These are phyloP conservation scores for Montipora sp. DNA, from an alignment of 64 coral and sea anemone genomes.

Conservation along the genomic window DNA sequence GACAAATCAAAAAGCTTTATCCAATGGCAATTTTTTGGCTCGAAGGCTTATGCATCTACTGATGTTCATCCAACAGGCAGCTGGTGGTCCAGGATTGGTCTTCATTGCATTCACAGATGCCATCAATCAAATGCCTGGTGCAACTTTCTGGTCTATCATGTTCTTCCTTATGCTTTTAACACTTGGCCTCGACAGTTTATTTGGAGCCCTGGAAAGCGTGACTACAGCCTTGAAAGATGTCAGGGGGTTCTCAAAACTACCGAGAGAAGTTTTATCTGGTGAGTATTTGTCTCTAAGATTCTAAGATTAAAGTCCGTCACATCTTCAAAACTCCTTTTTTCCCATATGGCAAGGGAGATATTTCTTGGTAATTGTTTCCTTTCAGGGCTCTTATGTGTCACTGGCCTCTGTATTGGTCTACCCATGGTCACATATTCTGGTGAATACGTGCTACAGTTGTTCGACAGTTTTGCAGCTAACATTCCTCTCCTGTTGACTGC, in stretches of 20 bases:
- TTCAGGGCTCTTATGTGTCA: slow-evolving; percentile 81
- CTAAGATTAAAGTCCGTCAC: background rate
- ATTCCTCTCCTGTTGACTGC: slow-evolving; percentile 89
- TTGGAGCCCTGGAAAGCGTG: slow-evolving; percentile 91
- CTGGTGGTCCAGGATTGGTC: slow-evolving; percentile 85
- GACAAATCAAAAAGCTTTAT: too few species aligned
- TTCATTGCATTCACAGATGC: slow-evolving; percentile 98
- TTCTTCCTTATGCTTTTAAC: slow-evolving; percentile 94
- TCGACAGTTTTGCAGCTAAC: slow-evolving; percentile 93
- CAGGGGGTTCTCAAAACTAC: slow-evolving; percentile 57
- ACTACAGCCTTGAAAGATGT: slow-evolving; percentile 84
- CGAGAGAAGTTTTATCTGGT: slow-evolving; percentile 82
- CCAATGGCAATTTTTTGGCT: background rate
- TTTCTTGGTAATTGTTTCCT: background rate
- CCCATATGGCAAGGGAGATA: too few species aligned
- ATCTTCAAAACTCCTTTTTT: background rate
- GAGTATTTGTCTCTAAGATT: background rate
- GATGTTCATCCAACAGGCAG: slow-evolving; percentile 49
- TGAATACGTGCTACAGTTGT: slow-evolving; percentile 89
- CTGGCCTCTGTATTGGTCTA: slow-evolving; percentile 72
- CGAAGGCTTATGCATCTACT: background rate
- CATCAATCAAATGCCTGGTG: slow-evolving; percentile 86
- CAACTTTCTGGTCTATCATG: slow-evolving; percentile 86
- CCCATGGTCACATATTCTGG: slow-evolving; percentile 85
- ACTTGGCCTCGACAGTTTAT: slow-evolving; percentile 86